Evolutionary conservation across 2,113 vertebrate genomes (phyloP).

Genomic region (Rhinolophus ferrumequinum): DNA sequence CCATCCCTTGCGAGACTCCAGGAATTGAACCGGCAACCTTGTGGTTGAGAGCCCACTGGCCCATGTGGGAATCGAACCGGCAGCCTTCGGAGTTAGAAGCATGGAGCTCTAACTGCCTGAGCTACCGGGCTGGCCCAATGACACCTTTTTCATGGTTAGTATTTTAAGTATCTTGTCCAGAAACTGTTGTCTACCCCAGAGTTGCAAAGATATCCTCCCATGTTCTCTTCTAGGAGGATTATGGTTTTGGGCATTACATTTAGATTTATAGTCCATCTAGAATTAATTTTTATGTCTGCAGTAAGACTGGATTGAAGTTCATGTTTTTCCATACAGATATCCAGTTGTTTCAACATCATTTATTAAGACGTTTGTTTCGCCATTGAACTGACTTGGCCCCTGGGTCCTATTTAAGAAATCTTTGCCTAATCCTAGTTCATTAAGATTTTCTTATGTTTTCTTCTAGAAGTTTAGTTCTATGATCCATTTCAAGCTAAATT

Average conservation of each 20-base stretch:
- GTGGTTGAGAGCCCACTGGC: too few relatives aligned
- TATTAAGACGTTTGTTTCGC: not conserved
- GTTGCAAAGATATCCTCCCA: not conserved
- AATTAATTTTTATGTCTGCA: not conserved
- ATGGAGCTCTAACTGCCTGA: too few relatives aligned
- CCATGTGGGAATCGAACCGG: too few relatives aligned
- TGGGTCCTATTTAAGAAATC: not conserved
- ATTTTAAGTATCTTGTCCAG: not conserved
- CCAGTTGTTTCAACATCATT: not conserved
- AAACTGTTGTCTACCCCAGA: not conserved
- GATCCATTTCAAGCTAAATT: constrained; percentile 17
- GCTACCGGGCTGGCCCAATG: too few relatives aligned
- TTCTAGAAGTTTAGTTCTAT: not conserved
- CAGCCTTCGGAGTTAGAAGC: too few relatives aligned
- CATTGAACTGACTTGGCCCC: not conserved
- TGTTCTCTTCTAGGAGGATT: not conserved
- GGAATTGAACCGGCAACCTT: too few relatives aligned
- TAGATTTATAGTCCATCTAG: not conserved
- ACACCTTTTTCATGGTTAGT: not conserved
- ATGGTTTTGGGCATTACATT: not conserved
- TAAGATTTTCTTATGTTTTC: not conserved
- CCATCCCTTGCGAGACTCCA: too few relatives aligned
- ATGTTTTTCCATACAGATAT: not conserved
- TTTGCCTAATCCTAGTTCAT: not conserved
- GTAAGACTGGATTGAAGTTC: not conserved